Percentiles rank a stretch among this genome's conserved stretches.
These are phyloP conservation scores for Ptiloglossa arizonensis DNA, from an alignment of 1,140 invertebrate genomes.

Conservation along the genomic window DNA sequence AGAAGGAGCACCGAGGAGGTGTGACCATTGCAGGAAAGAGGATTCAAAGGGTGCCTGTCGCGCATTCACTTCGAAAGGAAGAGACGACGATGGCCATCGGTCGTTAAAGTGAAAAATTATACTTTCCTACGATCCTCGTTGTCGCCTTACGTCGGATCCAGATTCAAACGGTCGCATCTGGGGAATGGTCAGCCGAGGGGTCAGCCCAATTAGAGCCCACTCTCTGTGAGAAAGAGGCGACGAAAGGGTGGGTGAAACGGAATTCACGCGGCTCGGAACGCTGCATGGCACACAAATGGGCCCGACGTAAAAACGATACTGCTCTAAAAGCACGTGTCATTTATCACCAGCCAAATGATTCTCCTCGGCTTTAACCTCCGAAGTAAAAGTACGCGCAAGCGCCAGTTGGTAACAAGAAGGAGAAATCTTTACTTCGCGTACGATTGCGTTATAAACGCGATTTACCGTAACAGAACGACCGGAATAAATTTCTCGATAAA, in stretches of 20 bases:
- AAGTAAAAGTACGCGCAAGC: too few relatives aligned
- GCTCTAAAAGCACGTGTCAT: not conserved
- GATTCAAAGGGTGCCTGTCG: constrained; percentile 64
- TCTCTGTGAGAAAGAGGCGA: constrained; percentile 53
- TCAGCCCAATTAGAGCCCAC: constrained; percentile 62
- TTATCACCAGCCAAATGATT: too few relatives aligned
- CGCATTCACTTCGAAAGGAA: constrained; percentile 55
- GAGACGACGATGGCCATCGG: constrained; percentile 58
- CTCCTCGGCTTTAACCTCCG: too few relatives aligned
- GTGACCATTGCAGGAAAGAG: constrained; percentile 60
- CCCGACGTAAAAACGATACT: not conserved
- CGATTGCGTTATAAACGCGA: too few relatives aligned
- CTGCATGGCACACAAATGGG: constrained; percentile 41
- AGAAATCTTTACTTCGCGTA: too few relatives aligned
- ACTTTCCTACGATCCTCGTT: constrained; percentile 49
- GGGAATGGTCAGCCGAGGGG: constrained; percentile 61
- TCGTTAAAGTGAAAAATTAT: constrained; percentile 75
- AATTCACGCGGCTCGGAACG: constrained; percentile 30
- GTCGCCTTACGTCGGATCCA: constrained; percentile 36
- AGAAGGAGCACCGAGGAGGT: constrained; percentile 60
- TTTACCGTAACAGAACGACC: too few relatives aligned
- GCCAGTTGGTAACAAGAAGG: too few relatives aligned
- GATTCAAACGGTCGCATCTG: constrained; percentile 68
- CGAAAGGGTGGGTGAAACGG: constrained; percentile 39
- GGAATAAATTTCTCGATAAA: too few relatives aligned